Evolutionary conservation across 2,888 invertebrate genomes (phyloP).

Genomic region (Tineola bisselliella): DNA sequence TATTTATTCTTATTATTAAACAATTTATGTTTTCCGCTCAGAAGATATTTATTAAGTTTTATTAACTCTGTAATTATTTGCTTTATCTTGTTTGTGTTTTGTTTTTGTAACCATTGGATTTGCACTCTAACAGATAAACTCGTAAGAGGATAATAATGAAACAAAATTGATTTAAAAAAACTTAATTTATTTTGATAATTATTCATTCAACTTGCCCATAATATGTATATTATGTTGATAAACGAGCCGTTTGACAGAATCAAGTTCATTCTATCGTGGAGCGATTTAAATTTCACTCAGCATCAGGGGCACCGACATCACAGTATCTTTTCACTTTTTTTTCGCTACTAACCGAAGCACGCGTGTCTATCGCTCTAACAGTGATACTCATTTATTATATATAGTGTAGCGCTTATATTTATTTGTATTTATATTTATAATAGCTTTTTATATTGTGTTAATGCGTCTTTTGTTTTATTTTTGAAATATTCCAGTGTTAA

Average conservation of each 20-base stretch:
- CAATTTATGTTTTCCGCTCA: too few relatives aligned
- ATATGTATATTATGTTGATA: too few relatives aligned
- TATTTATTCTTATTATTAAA: too few relatives aligned
- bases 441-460: constrained; percentile 34
- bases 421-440: constrained; percentile 16
- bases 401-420: constrained; percentile 23
- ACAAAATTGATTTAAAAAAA: too few relatives aligned
- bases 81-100: too few relatives aligned
- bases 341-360: constrained; percentile 37
- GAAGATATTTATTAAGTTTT: too few relatives aligned
- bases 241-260: neutral
- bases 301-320: constrained; percentile 37
- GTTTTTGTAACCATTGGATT: too few relatives aligned
- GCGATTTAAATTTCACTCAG: constrained; percentile 49
- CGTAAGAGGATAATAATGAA: too few relatives aligned
- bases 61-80: too few relatives aligned
- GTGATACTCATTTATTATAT: constrained; percentile 11
- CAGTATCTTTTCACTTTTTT: constrained; percentile 62
- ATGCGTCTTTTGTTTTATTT: constrained; percentile 51
- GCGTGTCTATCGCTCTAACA: constrained; percentile 36
- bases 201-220: too few relatives aligned
- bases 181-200: too few relatives aligned
- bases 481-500: constrained; percentile 59
- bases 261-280: neutral
- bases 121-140: too few relatives aligned